Conservation (phyloP, 2,888 invertebrate genomes). For the Trissoscelio sp. region DNA sequence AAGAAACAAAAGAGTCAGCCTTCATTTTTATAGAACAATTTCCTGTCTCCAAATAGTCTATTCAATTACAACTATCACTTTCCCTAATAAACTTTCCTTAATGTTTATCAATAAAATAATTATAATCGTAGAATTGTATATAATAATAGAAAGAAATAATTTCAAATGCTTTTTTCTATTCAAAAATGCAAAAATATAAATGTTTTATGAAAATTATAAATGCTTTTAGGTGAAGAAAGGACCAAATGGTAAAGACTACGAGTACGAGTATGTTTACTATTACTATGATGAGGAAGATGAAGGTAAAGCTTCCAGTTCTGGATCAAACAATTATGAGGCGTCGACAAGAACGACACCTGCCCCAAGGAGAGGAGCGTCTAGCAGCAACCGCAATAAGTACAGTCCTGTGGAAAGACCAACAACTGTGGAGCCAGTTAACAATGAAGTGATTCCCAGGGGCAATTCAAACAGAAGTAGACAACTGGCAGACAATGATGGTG, state of each 20-base stretch:
- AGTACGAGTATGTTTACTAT: conserved; percentile 96
- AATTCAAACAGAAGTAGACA: conserved; percentile 85
- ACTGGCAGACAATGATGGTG: conserved; percentile 78
- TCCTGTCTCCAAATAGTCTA: no score
- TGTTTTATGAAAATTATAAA: no score
- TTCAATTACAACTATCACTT: conserved; percentile 2
- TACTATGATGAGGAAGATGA: conserved; percentile 93
- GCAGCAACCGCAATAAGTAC: conserved; percentile 85
- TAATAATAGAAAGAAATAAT: no score
- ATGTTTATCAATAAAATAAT: background rate
- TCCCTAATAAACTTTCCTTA: conserved; percentile 12
- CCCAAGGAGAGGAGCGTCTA: conserved; percentile 77
- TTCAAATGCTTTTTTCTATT: no score
- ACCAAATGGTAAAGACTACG: conserved; percentile 95
- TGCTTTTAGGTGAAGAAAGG: conserved; percentile 90
- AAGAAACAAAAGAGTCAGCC: no score
- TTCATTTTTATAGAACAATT: no score
- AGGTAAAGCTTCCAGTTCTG: conserved; percentile 77
- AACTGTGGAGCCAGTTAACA: conserved; percentile 86
- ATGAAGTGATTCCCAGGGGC: conserved; percentile 87
- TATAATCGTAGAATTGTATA: no score
- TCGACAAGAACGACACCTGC: conserved; percentile 84
- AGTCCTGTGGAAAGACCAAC: conserved; percentile 85
- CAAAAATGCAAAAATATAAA: no score
- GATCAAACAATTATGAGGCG: conserved; percentile 86